Base-by-base conservation (phyloP, 2,797 vertebrate species). In the Smutsia temminckii region DNA sequence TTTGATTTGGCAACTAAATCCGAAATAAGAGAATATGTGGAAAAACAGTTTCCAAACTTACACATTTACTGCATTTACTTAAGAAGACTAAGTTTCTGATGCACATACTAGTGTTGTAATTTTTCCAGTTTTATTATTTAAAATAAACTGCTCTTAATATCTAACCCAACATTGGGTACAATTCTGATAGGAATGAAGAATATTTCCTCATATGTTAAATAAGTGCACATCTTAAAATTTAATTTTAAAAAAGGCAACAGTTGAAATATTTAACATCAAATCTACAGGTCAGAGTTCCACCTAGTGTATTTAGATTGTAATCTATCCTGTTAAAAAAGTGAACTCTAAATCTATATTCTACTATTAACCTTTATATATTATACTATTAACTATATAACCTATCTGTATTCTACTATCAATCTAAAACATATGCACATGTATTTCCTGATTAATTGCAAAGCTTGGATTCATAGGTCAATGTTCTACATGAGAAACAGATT, bases 381-480 rank as follows among this genome's bases (percentile, higher is more conserved):
- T 40, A 40, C 40, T 40, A 40, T 40, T 46, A 46, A 46, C 42
- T 46, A 46, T 46, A 46, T 46, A 46, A 46, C 42, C 42, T 46
- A 42, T 71, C 18, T 87, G 23, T 61, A 80, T 69, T 93, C 51
- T 75, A 29, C 78, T 66, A 21, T 17, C 42, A 55, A 5, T 74
- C 55, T 89, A 88, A 93, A 93, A 63, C 63, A 55, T 61, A 91
- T 75, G 68, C 77, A 93, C 23, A 83, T 90, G n/a, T n/a, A 3
- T 88, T 87, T 88, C 21, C 71, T 96, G 90, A 96, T 92, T 96
- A 91, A 95, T 88, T 96, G 12, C 63, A 74, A 88, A 85, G 42
- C 57, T 80, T 81, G 18, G 27, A 93, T 95, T 74, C 57, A 3
- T 81, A 95, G 72, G 78, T 93, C 78, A 83, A 18, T 90, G 68